Evolutionary conservation across 2,797 vertebrate genomes (phyloP).

Genomic region (Schizothorax lantsangensis): DNA sequence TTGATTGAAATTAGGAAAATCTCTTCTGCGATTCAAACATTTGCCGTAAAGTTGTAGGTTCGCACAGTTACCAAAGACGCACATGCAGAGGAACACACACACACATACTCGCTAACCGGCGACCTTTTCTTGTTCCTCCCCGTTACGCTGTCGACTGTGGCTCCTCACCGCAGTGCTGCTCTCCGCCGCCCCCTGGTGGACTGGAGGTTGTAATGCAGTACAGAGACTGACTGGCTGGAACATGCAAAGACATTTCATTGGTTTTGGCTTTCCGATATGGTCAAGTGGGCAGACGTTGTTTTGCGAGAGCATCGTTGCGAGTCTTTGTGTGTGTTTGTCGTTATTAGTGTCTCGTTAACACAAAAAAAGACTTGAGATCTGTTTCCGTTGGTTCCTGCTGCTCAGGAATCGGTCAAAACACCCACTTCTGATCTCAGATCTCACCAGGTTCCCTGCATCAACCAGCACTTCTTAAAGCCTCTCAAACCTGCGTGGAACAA

Average conservation of each 20-base stretch:
- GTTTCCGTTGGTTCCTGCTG: slow-evolving; percentile 55
- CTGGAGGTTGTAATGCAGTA: slow-evolving; percentile 19
- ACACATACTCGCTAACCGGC: background rate
- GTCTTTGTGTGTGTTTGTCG: slow-evolving; percentile 52
- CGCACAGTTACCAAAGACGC: slow-evolving; percentile 70
- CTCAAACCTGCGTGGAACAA: slow-evolving; percentile 23
- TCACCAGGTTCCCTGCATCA: slow-evolving; percentile 24
- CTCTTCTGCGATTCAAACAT: background rate
- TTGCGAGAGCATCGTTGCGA: slow-evolving; percentile 55
- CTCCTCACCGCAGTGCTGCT: background rate
- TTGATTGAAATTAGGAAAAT: slow-evolving; percentile 10
- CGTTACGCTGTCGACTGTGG: background rate
- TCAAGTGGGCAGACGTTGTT: background rate
- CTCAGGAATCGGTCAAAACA: slow-evolving; percentile 68
- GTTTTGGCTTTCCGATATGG: background rate
- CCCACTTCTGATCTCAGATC: slow-evolving; percentile 10
- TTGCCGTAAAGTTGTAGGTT: background rate
- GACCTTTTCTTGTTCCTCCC: background rate
- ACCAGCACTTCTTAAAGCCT: slow-evolving; percentile 34
- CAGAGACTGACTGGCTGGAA: background rate
- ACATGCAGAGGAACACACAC: background rate
- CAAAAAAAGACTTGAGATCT: slow-evolving; percentile 65
- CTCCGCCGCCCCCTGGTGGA: slow-evolving; percentile 41
- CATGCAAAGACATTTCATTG: slow-evolving; percentile 53
- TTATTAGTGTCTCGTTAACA: slow-evolving; percentile 58